Evolutionary conservation across 2,888 invertebrate species (phyloP).

Genomic region (Lepidochrysops patricia): DNA sequence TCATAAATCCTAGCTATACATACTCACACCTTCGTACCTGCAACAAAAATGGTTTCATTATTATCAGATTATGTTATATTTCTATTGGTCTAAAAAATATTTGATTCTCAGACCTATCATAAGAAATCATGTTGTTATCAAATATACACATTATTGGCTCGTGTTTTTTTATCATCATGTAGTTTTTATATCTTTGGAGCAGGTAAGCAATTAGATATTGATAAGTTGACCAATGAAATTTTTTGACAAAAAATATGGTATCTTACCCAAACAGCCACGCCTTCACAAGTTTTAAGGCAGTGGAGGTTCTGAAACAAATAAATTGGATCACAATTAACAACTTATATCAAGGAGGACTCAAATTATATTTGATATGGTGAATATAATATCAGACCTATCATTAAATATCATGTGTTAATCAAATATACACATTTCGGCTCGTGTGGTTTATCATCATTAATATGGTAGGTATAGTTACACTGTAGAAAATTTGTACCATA

Average conservation of each 20-base stretch:
- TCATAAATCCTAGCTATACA: not conserved
- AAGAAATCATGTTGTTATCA: slow-evolving; percentile 49
- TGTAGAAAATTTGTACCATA: no score
- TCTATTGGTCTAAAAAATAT: not conserved
- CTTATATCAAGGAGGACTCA: not conserved
- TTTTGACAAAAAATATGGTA: not conserved
- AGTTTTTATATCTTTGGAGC: not conserved
- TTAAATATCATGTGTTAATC: slow-evolving; percentile 18
- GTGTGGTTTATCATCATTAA: slow-evolving; percentile 16
- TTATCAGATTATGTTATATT: not conserved
- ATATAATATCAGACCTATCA: slow-evolving; percentile 16
- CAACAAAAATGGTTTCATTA: not conserved
- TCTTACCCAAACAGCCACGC: not conserved
- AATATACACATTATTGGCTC: slow-evolving; percentile 55
- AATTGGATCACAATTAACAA: not conserved
- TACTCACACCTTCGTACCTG: not conserved
- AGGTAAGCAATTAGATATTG: not conserved
- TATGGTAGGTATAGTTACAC: not conserved
- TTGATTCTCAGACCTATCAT: slow-evolving; percentile 17
- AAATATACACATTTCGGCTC: slow-evolving; percentile 18
- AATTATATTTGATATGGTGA: not conserved
- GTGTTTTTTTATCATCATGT: slow-evolving; percentile 51
- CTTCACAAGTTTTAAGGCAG: not conserved
- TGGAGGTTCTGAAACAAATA: not conserved
- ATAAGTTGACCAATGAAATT: not conserved